Conservation (phyloP, 1,140 invertebrate species). For the Caenorhabditis latens region DNA sequence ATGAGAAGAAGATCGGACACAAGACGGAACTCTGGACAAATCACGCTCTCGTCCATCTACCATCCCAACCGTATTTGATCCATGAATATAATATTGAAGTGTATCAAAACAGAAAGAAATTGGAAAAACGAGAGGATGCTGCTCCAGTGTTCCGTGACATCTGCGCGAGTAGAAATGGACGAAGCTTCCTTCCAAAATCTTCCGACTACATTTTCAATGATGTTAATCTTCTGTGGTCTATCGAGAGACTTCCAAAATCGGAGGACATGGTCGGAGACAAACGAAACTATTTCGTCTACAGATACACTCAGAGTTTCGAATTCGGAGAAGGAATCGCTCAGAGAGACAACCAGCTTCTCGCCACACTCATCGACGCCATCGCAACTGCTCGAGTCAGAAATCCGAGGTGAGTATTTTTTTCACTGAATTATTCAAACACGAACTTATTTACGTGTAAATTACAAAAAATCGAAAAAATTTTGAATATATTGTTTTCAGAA, state of each 20-base stretch:
- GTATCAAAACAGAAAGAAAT: background rate
- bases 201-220: slow-evolving; percentile 22
- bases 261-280: background rate
- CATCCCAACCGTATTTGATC: background rate
- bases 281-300: background rate
- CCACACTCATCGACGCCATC: background rate
- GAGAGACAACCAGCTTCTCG: background rate
- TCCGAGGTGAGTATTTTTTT: background rate
- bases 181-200: background rate
- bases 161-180: no score
- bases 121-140: background rate
- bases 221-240: slow-evolving; percentile 47
- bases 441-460: no score
- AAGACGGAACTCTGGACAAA: background rate
- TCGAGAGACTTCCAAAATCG: background rate
- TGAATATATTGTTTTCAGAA: background rate
- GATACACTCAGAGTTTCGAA: background rate
- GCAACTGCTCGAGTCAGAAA: background rate
- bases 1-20: no score
- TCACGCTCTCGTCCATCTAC: background rate
- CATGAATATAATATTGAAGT: background rate
- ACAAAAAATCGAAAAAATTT: no score
- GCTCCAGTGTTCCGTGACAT: background rate
- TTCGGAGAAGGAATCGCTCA: no score
- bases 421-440: no score